Percentiles rank a stretch among this genome's conserved stretches.
phyloP scores from a whole-genome alignment of 2,797 vertebrate genomes.

The Toxotes lorentzi region DNA sequence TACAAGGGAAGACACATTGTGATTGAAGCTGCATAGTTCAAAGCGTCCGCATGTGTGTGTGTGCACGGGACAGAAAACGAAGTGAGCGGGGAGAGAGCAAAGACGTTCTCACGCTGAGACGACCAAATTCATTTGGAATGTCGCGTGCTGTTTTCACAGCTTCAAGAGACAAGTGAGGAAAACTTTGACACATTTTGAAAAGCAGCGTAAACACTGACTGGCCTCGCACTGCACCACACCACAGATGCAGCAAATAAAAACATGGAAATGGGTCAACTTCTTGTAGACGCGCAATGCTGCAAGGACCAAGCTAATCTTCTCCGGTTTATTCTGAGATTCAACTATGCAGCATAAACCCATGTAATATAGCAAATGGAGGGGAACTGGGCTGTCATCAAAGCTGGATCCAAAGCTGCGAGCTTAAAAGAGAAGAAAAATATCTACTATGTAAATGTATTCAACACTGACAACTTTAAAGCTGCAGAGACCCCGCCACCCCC shows the following conservation, averaged over 20 bases:
- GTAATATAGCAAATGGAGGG: slow-evolving; percentile 80
- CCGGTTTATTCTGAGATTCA: slow-evolving; percentile 65
- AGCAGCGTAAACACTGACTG: slow-evolving; percentile 38
- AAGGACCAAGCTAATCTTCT: slow-evolving; percentile 66
- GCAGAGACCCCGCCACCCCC: slow-evolving; percentile 46
- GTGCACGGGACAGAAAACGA: slow-evolving; percentile 7
- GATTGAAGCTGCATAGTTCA: slow-evolving; percentile 44
- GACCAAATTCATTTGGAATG: slow-evolving; percentile 39
- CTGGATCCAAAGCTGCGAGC: slow-evolving; percentile 73
- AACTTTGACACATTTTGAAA: slow-evolving; percentile 35
- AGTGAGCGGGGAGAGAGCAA: slow-evolving; percentile 2
- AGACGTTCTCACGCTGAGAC: slow-evolving; percentile 21
- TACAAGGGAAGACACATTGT: slow-evolving; percentile 33
- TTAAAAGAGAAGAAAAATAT: slow-evolving; percentile 75
- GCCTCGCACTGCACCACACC: slow-evolving; percentile 30
- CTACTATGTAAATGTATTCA: slow-evolving; percentile 82
- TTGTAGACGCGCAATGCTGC: slow-evolving; percentile 47
- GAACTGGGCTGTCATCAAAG: slow-evolving; percentile 81
- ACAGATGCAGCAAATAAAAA: slow-evolving; percentile 60
- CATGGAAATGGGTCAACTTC: slow-evolving; percentile 40
- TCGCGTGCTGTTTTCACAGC: slow-evolving; percentile 22
- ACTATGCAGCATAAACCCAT: slow-evolving; percentile 70
- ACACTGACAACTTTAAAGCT: slow-evolving; percentile 73
- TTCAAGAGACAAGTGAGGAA: slow-evolving; percentile 38
- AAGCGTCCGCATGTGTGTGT: slow-evolving; percentile 16